Conservation (phyloP, 2,797 vertebrate genomes). For the Pseudomugil gertrudae region DNA sequence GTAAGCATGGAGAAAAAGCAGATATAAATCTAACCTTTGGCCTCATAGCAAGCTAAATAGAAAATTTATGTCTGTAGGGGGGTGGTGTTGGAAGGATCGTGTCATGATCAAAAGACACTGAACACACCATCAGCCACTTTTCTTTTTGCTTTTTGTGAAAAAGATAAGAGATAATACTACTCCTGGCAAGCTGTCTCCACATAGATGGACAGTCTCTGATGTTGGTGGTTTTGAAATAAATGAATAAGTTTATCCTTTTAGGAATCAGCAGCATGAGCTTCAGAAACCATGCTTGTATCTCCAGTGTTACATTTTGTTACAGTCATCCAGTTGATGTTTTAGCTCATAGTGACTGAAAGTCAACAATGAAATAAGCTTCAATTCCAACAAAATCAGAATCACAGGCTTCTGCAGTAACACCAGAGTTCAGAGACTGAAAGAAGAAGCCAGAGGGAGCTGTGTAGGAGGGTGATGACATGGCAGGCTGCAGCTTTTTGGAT, state of each 20-base stretch:
- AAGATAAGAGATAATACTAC: conserved; percentile 50
- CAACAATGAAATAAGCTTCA: conserved; percentile 42
- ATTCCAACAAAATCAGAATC: conserved; percentile 37
- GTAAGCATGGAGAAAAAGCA: conserved; percentile 16
- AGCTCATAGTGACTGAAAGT: conserved; percentile 29
- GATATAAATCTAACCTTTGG: conserved; percentile 29
- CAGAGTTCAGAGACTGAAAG: conserved; percentile 26
- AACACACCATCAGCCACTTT: conserved; percentile 28
- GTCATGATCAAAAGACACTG: conserved; percentile 56
- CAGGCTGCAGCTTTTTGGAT: conserved; percentile 40
- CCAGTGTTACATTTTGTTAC: conserved; percentile 50
- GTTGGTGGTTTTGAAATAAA: conserved; percentile 56
- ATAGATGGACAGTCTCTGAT: conserved; percentile 66
- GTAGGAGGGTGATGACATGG: conserved; percentile 43
- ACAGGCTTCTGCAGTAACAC: conserved; percentile 23
- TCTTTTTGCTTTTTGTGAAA: conserved; percentile 47
- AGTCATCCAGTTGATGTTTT: conserved; percentile 46
- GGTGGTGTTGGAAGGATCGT: conserved; percentile 24
- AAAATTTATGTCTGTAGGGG: neutral
- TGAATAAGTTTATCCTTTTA: conserved; percentile 52
- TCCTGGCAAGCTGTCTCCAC: conserved; percentile 47
- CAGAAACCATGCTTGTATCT: conserved; percentile 38
- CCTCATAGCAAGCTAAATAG: conserved; percentile 18
- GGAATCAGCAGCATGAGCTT: conserved; percentile 31
- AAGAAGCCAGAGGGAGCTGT: conserved; percentile 47